A percentile compares a stretch with the other conserved stretches of the same genome.
Conservation (phyloP, 2,113 vertebrate genomes). For the Corvus hawaiiensis region DNA sequence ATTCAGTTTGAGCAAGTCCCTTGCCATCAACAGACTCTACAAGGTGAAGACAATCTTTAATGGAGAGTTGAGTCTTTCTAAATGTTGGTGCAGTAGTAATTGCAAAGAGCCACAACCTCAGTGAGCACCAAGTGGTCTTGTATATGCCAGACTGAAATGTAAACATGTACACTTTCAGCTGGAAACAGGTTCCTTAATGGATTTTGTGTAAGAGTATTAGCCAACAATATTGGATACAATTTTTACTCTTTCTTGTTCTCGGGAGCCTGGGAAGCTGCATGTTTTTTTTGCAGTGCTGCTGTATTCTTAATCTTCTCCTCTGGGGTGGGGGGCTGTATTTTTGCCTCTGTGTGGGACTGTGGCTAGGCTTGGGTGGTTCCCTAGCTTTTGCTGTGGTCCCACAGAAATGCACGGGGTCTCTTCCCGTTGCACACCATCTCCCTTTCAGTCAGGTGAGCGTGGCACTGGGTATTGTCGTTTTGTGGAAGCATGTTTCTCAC, state of each 20-base stretch:
- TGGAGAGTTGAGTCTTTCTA: not conserved
- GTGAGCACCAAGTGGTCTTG: not conserved
- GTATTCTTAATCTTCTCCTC: not conserved
- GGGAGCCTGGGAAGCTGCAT: not conserved
- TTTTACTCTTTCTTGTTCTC: not conserved
- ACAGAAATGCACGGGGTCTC: rapidly evolving
- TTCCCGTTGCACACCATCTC: rapidly evolving
- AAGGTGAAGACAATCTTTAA: not conserved
- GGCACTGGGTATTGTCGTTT: rapidly evolving
- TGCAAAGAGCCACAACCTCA: not conserved
- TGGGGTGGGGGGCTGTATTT: not conserved
- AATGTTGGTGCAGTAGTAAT: not conserved
- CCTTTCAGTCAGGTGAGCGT: not conserved
- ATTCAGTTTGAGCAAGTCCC: not conserved
- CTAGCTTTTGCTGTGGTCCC: not conserved
- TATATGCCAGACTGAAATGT: not conserved
- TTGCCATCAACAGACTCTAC: not conserved
- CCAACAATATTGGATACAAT: not conserved
- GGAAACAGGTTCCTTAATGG: not conserved
- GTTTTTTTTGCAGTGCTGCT: not conserved
- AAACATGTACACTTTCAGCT: not conserved
- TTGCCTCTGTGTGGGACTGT: not conserved
- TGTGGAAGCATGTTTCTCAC: not conserved
- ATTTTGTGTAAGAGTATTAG: not conserved
- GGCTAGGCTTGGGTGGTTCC: not conserved